Conservation (phyloP, 2,797 vertebrate genomes). For the Pangasius krempfi region DNA sequence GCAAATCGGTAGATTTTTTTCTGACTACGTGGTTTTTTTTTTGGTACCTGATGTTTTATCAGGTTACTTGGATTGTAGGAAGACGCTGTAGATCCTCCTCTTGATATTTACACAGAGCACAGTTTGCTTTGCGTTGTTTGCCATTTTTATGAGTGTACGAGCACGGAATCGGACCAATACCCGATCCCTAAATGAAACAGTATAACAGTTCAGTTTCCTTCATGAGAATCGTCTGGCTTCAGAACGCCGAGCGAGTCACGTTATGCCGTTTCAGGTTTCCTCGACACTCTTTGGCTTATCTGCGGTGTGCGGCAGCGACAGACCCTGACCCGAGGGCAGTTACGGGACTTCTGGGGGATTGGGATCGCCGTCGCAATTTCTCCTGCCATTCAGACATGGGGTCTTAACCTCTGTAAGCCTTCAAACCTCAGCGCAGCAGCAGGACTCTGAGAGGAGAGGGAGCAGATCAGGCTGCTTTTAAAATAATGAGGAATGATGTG, state of each 20-base stretch:
- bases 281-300: conserved; percentile 17
- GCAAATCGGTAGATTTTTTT: not conserved
- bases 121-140: not conserved
- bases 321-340: conserved; percentile 4
- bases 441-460: not conserved
- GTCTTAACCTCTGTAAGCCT: conserved; percentile 33
- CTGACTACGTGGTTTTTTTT: not conserved
- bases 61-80: not conserved
- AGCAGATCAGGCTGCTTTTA: not conserved
- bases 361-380: not conserved
- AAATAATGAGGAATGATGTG: not conserved
- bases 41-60: not conserved
- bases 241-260: not conserved
- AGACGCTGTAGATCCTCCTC: not conserved
- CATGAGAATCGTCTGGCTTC: conserved; percentile 26
- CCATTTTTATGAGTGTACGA: not conserved
- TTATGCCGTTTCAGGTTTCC: conserved; percentile 20
- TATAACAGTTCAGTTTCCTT: not conserved
- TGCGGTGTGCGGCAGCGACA: not conserved
- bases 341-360: not conserved
- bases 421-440: conserved; percentile 1
- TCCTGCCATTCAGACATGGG: not conserved
- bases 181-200: not conserved
- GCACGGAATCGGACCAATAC: not conserved
- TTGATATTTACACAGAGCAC: not conserved